Evolutionary conservation across 2,797 vertebrate species (phyloP).

Genomic region (Masticophis lateralis): DNA sequence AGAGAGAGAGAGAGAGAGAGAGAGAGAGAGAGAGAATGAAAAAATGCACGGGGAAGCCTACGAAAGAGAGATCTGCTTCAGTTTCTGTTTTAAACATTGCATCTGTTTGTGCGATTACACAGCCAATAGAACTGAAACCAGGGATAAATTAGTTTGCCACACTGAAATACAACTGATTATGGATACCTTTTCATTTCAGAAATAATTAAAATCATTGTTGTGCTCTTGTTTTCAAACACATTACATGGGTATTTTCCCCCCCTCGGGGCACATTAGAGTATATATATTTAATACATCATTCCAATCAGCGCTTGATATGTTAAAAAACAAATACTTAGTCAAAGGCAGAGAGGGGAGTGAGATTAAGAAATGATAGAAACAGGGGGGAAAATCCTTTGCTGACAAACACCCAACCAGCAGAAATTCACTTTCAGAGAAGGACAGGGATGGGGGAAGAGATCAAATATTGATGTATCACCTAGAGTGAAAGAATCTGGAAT

Average conservation of each 20-base stretch:
- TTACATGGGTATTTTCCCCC: not conserved
- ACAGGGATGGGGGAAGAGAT: slow-evolving; percentile 6
- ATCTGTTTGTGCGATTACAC: not conserved
- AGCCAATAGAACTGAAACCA: slow-evolving; percentile 23
- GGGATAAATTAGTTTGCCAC: not conserved
- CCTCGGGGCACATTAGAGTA: slow-evolving; percentile 1
- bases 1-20: not conserved
- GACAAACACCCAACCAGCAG: slow-evolving; percentile 21
- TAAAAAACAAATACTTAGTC: slow-evolving; percentile 33
- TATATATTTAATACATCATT: slow-evolving; percentile 9
- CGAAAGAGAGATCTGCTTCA: not conserved
- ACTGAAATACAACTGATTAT: not conserved
- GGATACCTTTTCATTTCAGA: slow-evolving; percentile 19
- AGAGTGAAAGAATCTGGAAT: not conserved
- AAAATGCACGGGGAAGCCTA: not conserved
- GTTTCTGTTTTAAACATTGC: not conserved
- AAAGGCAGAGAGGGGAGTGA: slow-evolving; percentile 26
- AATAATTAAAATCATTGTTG: slow-evolving; percentile 17
- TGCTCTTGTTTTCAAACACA: slow-evolving; percentile 32
- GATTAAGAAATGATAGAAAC: slow-evolving; percentile 30
- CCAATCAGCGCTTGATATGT: not conserved
- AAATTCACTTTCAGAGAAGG: slow-evolving; percentile 18
- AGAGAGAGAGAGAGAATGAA: not conserved
- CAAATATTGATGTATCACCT: slow-evolving; percentile 56
- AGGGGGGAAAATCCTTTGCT: slow-evolving; percentile 3